These are phyloP conservation scores for Calephelis perditalis DNA, from an alignment of 2,888 invertebrate genomes.

Conservation along the genomic window DNA sequence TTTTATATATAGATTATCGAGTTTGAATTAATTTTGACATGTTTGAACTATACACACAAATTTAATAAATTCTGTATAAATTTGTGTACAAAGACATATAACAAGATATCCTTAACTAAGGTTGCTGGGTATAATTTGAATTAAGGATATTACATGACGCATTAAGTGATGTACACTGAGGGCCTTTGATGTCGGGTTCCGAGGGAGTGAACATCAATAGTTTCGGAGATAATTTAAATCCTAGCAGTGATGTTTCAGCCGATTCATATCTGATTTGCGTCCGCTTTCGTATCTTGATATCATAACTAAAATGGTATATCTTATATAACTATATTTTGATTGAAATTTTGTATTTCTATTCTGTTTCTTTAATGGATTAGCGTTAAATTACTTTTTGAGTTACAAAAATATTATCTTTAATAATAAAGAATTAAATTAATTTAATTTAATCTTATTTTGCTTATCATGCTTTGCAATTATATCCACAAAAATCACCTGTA, in stretches of 20 bases:
- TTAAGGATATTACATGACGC: conserved; percentile 7
- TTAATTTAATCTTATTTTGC: too few relatives aligned
- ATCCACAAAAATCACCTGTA: too few relatives aligned
- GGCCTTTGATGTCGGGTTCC: conserved; percentile 4
- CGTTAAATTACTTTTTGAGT: too few relatives aligned
- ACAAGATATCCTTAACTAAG: neutral
- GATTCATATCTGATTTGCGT: conserved; percentile 7
- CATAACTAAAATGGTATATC: neutral
- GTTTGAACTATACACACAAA: too few relatives aligned
- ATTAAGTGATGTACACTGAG: conserved; percentile 1
- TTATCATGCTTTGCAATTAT: too few relatives aligned
- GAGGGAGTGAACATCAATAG: conserved; percentile 6
- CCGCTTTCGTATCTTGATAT: neutral
- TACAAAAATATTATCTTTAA: too few relatives aligned
- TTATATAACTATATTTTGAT: neutral
- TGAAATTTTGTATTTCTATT: neutral
- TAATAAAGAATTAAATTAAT: too few relatives aligned
- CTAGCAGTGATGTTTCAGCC: neutral
- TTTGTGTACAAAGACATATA: neutral
- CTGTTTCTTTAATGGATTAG: neutral
- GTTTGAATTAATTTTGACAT: too few relatives aligned
- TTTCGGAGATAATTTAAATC: conserved; percentile 7
- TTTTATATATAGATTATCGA: too few relatives aligned
- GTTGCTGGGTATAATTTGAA: neutral
- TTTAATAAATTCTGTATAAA: too few relatives aligned